These are phyloP conservation scores for Platycercus adscitus DNA, from an alignment of 2,113 vertebrate species.

Conservation along the genomic window DNA sequence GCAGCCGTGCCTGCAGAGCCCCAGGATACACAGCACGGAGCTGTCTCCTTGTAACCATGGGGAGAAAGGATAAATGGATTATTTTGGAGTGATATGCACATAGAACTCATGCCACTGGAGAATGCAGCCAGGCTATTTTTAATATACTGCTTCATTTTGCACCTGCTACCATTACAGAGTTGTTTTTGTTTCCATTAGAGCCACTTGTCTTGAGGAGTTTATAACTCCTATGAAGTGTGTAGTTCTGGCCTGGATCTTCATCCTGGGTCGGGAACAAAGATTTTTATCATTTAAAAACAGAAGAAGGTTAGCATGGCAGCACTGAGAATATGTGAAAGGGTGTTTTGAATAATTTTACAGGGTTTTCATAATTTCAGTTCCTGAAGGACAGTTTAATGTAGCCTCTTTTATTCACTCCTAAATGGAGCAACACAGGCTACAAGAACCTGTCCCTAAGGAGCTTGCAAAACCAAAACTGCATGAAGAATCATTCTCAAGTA, in stretches of 20 bases:
- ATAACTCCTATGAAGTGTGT: background rate
- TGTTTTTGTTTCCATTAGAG: conserved; percentile 53
- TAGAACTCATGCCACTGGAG: conserved; percentile 29
- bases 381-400: background rate
- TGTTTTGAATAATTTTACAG: background rate
- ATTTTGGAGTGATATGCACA: conserved; percentile 7
- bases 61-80: conserved; percentile 60
- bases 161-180: conserved; percentile 62
- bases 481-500: conserved; percentile 39
- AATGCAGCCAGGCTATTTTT: conserved; percentile 60
- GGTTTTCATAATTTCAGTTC: conserved; percentile 7
- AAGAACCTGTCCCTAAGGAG: conserved; percentile 22
- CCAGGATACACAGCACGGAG: background rate
- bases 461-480: conserved; percentile 52
- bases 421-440: conserved; percentile 8
- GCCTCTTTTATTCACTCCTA: conserved; percentile 13
- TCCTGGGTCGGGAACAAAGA: background rate
- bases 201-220: conserved; percentile 54
- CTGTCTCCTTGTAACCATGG: background rate
- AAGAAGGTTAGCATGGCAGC: background rate
- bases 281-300: background rate
- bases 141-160: conserved; percentile 62
- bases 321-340: background rate
- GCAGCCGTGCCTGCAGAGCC: background rate
- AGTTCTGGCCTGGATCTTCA: background rate